A percentile compares a stretch with the other conserved stretches of the same genome.
These are phyloP conservation scores for Colossoma macropomum DNA, from an alignment of 2,113 vertebrate genomes.

Conservation along the genomic window DNA sequence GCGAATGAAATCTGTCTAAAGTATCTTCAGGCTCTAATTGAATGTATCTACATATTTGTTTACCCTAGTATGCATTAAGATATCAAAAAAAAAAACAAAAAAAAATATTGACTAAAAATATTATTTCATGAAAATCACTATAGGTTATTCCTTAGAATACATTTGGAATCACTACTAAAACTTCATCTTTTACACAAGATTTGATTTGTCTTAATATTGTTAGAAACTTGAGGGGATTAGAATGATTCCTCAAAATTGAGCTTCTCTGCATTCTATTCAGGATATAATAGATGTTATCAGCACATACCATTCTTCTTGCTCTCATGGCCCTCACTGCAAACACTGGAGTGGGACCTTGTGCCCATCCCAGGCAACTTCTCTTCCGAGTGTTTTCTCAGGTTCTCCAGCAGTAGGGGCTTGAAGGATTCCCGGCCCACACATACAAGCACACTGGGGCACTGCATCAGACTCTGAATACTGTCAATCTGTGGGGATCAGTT, in stretches of 20 bases:
- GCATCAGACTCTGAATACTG: slow-evolving; percentile 83
- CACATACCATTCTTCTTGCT: slow-evolving; percentile 69
- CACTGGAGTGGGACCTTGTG: slow-evolving; percentile 64
- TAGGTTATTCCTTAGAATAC: background rate
- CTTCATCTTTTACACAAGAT: background rate
- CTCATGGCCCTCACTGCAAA: slow-evolving; percentile 70
- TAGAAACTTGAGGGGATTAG: background rate
- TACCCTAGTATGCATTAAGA: too few relatives aligned
- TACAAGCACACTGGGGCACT: slow-evolving; percentile 81
- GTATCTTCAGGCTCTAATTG: too few relatives aligned
- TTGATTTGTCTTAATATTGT: background rate
- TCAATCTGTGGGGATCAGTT: slow-evolving; percentile 79
- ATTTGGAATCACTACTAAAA: background rate
- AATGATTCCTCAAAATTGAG: background rate
- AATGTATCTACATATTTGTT: too few relatives aligned
- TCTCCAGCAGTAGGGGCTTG: slow-evolving; percentile 76
- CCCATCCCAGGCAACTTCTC: slow-evolving; percentile 79
- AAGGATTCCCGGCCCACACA: slow-evolving; percentile 87
- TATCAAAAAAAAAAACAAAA: too few relatives aligned
- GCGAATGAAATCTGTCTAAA: too few relatives aligned
- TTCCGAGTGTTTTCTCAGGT: slow-evolving; percentile 68
- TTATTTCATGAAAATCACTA: too few relatives aligned
- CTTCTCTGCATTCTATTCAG: background rate
- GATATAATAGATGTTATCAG: background rate
- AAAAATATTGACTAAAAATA: too few relatives aligned